Evolutionary conservation across 2,797 vertebrate species (phyloP).

Genomic region (Alcedo quadribrachys): DNA sequence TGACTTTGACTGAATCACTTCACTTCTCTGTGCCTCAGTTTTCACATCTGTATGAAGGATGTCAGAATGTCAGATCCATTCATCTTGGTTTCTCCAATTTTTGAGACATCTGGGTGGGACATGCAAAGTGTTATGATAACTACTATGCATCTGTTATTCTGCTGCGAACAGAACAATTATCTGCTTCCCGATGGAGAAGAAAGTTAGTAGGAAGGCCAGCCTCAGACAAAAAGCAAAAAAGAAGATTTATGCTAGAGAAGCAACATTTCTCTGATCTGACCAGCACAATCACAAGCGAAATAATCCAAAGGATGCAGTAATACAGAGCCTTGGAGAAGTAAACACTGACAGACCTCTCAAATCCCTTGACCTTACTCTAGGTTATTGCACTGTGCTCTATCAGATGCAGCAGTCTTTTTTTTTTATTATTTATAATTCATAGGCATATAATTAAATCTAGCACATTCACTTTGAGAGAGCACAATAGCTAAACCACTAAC

Average conservation of each 20-base stretch:
- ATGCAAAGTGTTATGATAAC: constrained; percentile 55
- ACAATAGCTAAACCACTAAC: constrained; percentile 58
- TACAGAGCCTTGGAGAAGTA: constrained; percentile 30
- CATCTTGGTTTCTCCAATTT: constrained; percentile 50
- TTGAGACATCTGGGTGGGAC: constrained; percentile 67
- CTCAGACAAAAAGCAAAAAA: not conserved
- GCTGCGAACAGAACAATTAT: constrained; percentile 56
- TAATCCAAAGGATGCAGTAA: constrained; percentile 31
- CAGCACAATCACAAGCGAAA: constrained; percentile 14
- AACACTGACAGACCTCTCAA: constrained; percentile 52
- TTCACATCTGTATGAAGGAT: constrained; percentile 62
- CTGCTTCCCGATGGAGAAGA: constrained; percentile 18
- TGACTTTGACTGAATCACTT: constrained; percentile 23
- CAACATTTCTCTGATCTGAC: not conserved
- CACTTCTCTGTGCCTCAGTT: constrained; percentile 35
- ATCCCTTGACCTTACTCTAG: constrained; percentile 57
- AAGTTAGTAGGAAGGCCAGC: not conserved
- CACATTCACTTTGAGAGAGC: constrained; percentile 56
- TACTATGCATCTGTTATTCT: constrained; percentile 61
- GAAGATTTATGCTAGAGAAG: not conserved
- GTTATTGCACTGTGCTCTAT: constrained; percentile 39
- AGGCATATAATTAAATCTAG: constrained; percentile 66
- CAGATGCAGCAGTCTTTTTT: constrained; percentile 24
- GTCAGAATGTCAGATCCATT: constrained; percentile 60
- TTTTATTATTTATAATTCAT: constrained; percentile 59